These are phyloP conservation scores for Xyrauchen texanus DNA, from an alignment of 2,113 vertebrate genomes.

Conservation along the genomic window DNA sequence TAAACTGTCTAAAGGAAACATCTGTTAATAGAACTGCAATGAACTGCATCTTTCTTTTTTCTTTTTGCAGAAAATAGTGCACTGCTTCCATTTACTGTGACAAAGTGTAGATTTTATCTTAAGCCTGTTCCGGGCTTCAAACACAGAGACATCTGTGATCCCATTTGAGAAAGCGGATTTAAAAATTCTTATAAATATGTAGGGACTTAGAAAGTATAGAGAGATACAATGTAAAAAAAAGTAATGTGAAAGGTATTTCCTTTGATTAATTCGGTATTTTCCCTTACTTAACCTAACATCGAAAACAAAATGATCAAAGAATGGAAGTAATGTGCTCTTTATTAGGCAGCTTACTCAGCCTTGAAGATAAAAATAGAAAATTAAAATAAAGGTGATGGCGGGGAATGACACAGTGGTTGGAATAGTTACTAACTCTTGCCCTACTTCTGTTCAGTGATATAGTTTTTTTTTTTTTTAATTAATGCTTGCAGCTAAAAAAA, in stretches of 20 bases:
- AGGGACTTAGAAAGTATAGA: background rate
- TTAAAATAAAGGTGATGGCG: background rate
- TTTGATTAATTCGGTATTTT: slow-evolving; percentile 2
- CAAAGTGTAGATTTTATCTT: slow-evolving; percentile 18
- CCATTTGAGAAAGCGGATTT: too few species aligned
- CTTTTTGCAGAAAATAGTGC: background rate
- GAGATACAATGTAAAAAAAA: background rate
- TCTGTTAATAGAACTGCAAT: background rate
- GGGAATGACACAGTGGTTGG: background rate
- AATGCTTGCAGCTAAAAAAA: too few species aligned
- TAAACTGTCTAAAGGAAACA: background rate
- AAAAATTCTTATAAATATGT: too few species aligned
- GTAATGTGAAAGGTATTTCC: background rate
- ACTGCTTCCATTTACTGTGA: slow-evolving; percentile 1
- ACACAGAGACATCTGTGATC: background rate
- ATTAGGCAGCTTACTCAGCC: background rate
- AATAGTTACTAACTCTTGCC: background rate
- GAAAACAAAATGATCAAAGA: background rate
- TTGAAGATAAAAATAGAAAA: background rate
- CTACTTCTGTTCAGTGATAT: background rate
- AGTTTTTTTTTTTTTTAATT: background rate
- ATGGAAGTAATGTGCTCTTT: background rate
- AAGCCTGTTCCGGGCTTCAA: background rate
- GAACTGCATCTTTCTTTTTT: background rate
- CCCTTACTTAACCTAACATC: background rate